These are phyloP conservation scores for Cyanistes caeruleus DNA, from an alignment of 2,113 vertebrate genomes.

Conservation along the genomic window DNA sequence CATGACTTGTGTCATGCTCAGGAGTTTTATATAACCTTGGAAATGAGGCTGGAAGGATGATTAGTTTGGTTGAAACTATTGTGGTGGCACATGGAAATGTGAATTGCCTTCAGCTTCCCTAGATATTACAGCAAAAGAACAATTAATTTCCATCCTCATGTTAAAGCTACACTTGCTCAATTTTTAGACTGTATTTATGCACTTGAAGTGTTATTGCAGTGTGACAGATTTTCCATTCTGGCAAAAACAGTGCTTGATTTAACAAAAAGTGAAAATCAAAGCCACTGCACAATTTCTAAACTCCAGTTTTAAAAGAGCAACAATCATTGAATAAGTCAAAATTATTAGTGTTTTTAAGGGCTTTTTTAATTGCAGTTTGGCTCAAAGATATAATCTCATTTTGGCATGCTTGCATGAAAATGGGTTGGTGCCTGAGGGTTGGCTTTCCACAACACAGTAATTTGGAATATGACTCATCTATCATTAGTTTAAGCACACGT, in stretches of 20 bases:
- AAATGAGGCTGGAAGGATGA: not conserved
- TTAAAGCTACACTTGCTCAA: not conserved
- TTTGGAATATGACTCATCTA: conserved; percentile 22
- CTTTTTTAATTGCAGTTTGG: conserved; percentile 23
- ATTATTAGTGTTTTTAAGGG: conserved; percentile 18
- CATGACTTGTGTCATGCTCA: not conserved
- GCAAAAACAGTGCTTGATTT: not conserved
- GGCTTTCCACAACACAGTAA: conserved; percentile 1
- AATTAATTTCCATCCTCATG: not conserved
- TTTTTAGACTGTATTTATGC: not conserved
- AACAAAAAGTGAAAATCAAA: conserved; percentile 1
- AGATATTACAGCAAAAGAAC: not conserved
- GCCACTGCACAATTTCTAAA: not conserved
- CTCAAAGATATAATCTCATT: conserved; percentile 17
- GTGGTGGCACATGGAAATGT: not conserved
- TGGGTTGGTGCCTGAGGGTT: not conserved
- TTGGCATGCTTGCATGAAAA: conserved; percentile 14
- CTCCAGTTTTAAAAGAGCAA: conserved; percentile 1
- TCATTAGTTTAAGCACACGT: conserved; percentile 9
- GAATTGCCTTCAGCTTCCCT: not conserved
- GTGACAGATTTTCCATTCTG: not conserved
- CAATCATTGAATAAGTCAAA: conserved; percentile 28
- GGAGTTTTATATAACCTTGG: not conserved
- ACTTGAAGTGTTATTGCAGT: not conserved
- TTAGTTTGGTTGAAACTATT: not conserved